Evolutionary conservation across 2,113 vertebrate genomes (phyloP).

Genomic region (Xenopus borealis): DNA sequence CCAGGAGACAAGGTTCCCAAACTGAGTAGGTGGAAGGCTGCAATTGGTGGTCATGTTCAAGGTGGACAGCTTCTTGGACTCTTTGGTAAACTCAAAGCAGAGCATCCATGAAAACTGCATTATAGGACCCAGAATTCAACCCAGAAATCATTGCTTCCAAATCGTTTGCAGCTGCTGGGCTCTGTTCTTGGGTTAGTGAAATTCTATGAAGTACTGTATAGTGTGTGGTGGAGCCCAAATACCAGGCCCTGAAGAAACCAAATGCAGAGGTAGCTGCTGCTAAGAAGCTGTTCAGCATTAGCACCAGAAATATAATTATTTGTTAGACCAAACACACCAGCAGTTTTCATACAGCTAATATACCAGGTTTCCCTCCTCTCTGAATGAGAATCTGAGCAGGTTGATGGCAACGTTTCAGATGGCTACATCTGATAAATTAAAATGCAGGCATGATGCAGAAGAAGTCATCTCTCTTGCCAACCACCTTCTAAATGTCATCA

Average conservation of each 20-base stretch:
- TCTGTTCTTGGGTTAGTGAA: conserved; percentile 92
- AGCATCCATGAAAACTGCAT: conserved; percentile 89
- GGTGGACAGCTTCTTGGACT: conserved; percentile 86
- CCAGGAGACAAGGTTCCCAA: conserved; percentile 80
- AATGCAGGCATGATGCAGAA: conserved; percentile 89
- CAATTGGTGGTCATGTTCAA: conserved; percentile 83
- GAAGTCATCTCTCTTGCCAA: conserved; percentile 87
- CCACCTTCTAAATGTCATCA: conserved; percentile 79
- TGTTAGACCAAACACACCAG: too few relatives aligned
- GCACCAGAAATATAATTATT: conserved; percentile 66
- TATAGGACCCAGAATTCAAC: conserved; percentile 83
- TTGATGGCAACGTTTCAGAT: conserved; percentile 87
- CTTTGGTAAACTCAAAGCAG: conserved; percentile 84
- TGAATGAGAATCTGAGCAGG: conserved; percentile 87
- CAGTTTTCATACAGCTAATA: too few relatives aligned
- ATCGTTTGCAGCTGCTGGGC: conserved; percentile 79
- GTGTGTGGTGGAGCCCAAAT: conserved; percentile 91
- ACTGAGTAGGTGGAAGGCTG: conserved; percentile 92
- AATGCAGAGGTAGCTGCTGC: conserved; percentile 79
- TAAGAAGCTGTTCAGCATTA: conserved; percentile 81
- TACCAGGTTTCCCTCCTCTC: too few relatives aligned
- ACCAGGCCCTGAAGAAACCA: conserved; percentile 81
- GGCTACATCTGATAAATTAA: conserved; percentile 87
- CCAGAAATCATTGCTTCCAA: conserved; percentile 84
- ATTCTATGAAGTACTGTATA: conserved; percentile 84